phyloP scores from a whole-genome alignment of 2,888 invertebrate genomes.

The Dynastes grantii region DNA sequence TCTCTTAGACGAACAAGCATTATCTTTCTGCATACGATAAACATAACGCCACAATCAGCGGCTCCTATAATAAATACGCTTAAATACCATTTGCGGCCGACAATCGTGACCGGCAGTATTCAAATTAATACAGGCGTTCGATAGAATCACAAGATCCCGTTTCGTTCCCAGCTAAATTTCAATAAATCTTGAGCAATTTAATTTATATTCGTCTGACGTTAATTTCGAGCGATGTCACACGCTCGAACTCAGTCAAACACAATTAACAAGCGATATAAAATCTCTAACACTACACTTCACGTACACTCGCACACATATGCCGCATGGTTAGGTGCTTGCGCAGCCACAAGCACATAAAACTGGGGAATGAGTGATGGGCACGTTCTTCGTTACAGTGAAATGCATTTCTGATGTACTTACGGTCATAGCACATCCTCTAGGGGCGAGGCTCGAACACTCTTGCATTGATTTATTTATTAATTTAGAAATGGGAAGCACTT shows the following conservation, averaged over 20 bases:
- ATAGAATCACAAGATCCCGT: slow-evolving; percentile 26
- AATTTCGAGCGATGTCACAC: slow-evolving; percentile 43
- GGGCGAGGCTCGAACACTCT: slow-evolving; percentile 12
- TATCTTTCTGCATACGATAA: slow-evolving; percentile 1
- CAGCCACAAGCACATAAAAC: slow-evolving; percentile 33
- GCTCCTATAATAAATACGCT: neutral
- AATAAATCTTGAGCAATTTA: slow-evolving; percentile 43
- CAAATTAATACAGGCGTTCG: slow-evolving; percentile 37
- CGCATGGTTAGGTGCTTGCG: slow-evolving; percentile 25
- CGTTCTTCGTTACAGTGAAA: slow-evolving; percentile 45
- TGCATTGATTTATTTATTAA: slow-evolving; percentile 47
- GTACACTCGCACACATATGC: neutral
- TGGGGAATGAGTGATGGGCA: slow-evolving; percentile 45
- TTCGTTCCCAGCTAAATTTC: slow-evolving; percentile 39
- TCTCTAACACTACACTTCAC: slow-evolving; percentile 33
- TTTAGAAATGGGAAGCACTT: slow-evolving; percentile 41
- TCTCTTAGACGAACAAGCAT: slow-evolving; percentile 6
- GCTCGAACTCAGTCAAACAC: slow-evolving; percentile 46
- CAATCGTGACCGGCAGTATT: slow-evolving; percentile 13
- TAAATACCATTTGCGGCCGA: neutral
- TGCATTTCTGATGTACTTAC: slow-evolving; percentile 45
- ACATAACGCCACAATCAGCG: slow-evolving; percentile 4
- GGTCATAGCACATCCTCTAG: slow-evolving; percentile 31
- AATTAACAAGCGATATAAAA: slow-evolving; percentile 46
- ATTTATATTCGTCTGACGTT: slow-evolving; percentile 44